phyloP scores from a whole-genome alignment of 1,140 invertebrate species.

The Micrasema longulum region DNA sequence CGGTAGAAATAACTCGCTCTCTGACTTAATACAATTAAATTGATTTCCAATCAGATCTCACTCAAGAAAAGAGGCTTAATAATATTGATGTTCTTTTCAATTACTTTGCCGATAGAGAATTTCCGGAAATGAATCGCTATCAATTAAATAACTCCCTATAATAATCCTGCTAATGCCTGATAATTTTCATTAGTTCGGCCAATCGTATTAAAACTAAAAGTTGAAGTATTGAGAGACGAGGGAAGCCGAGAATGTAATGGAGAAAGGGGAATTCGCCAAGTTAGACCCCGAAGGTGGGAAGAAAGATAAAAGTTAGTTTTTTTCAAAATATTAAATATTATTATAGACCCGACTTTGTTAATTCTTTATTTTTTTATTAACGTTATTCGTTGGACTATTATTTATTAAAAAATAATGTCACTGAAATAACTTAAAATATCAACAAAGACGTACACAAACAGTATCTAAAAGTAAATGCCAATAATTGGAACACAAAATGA shows the following conservation, averaged over 20 bases:
- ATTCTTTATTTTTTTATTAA: not conserved
- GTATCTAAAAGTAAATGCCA: too few relatives aligned
- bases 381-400: too few relatives aligned
- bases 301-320: conserved; percentile 4
- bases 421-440: too few relatives aligned
- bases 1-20: not conserved
- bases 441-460: too few relatives aligned
- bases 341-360: not conserved
- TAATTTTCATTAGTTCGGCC: conserved; percentile 34
- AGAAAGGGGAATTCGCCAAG: conserved; percentile 4
- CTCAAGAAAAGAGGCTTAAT: conserved; percentile 5
- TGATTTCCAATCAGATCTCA: not conserved
- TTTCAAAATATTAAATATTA: conserved; percentile 19
- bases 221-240: too few relatives aligned
- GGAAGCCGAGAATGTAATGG: too few relatives aligned
- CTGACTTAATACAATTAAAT: not conserved
- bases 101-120: not conserved
- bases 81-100: not conserved
- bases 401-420: too few relatives aligned
- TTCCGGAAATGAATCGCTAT: not conserved
- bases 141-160: conserved; percentile 9
- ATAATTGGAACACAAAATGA: too few relatives aligned
- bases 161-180: conserved; percentile 11
- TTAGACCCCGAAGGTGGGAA: not conserved
- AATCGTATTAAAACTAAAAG: conserved; percentile 16